phyloP scores from a whole-genome alignment of 2,888 invertebrate genomes.

The Tetragonisca angustula region DNA sequence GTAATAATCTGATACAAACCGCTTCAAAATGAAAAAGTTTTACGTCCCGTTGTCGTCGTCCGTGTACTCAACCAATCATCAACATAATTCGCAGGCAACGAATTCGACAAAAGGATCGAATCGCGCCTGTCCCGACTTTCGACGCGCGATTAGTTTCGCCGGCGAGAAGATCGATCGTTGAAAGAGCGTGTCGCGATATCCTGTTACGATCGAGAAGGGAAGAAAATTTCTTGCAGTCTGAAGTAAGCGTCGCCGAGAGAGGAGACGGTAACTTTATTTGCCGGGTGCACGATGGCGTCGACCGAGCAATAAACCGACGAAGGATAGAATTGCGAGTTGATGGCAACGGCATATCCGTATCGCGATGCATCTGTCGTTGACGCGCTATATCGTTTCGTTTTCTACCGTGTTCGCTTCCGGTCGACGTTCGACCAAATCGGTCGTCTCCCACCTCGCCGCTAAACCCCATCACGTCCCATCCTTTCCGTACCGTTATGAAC shows the following conservation, averaged over 20 bases:
- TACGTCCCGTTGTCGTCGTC: background rate
- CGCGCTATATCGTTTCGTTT: conserved; percentile 3
- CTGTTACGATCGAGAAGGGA: background rate
- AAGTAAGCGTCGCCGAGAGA: background rate
- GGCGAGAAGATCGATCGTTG: background rate
- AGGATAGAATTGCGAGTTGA: background rate
- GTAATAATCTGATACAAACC: too few relatives aligned
- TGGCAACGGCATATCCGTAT: background rate
- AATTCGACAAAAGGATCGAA: background rate
- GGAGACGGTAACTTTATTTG: background rate
- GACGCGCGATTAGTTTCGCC: background rate
- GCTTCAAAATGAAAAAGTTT: background rate
- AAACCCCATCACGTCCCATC: background rate
- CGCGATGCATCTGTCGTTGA: conserved; percentile 1
- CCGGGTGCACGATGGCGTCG: too few relatives aligned
- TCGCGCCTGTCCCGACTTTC: background rate
- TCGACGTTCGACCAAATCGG: background rate
- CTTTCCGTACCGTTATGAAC: conserved; percentile 65
- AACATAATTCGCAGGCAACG: background rate
- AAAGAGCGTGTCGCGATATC: background rate
- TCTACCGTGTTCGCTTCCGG: background rate
- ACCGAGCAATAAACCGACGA: background rate
- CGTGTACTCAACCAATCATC: background rate
- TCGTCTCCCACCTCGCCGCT: background rate
- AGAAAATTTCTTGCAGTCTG: background rate